Conservation (phyloP, 2,113 vertebrate species). For the Bos javanicus region DNA sequence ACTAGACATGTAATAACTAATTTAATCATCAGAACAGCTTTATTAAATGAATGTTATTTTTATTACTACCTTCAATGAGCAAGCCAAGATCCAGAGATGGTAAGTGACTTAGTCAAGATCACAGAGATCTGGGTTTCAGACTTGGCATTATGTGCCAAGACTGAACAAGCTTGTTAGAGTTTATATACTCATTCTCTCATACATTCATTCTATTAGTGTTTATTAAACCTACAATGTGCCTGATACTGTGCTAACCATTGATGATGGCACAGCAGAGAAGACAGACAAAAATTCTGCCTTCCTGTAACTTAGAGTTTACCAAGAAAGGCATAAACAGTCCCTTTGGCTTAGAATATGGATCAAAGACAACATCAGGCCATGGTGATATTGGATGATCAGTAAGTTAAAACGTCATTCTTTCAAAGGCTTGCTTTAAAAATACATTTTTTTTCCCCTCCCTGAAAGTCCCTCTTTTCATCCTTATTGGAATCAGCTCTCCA, state of each 20-base stretch:
- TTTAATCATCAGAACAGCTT: background rate
- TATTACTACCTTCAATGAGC: background rate
- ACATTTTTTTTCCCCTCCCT: no score
- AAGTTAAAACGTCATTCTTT: background rate
- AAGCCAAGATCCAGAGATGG: background rate
- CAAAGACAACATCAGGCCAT: background rate
- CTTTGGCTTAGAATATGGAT: background rate
- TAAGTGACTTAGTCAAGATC: background rate
- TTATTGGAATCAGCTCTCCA: background rate
- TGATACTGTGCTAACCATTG: background rate
- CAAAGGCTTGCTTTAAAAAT: background rate
- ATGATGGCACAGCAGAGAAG: background rate
- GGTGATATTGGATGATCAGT: background rate
- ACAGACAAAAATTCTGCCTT: background rate
- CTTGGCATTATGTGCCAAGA: background rate
- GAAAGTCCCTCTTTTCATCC: background rate
- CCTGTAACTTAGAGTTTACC: background rate
- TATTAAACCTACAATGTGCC: background rate
- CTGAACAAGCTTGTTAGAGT: accelerated
- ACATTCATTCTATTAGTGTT: background rate
- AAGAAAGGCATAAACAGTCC: background rate
- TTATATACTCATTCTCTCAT: background rate
- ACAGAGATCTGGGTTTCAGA: background rate
- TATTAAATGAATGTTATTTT: background rate
- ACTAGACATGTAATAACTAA: background rate